These are phyloP conservation scores for Enteromius unitaeniatus DNA, from an alignment of 2,797 vertebrate genomes.

Conservation along the genomic window DNA sequence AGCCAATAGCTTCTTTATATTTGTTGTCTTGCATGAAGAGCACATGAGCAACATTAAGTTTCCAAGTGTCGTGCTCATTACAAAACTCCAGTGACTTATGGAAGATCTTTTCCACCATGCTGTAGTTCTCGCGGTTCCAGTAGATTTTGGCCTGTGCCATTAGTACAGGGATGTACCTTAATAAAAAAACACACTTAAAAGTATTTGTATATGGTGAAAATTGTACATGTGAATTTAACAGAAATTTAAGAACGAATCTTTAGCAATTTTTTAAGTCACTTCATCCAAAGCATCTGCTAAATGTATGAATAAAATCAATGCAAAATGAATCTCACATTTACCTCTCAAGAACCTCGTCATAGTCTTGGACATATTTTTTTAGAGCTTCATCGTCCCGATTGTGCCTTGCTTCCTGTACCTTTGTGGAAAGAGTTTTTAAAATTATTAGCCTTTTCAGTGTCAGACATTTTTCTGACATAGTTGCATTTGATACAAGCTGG, in stretches of 20 bases:
- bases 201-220: neutral
- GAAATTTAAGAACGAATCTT: neutral
- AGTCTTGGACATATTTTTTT: slow-evolving; percentile 86
- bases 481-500: neutral
- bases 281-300: neutral
- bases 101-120: slow-evolving; percentile 96
- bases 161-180: slow-evolving; percentile 88
- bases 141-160: slow-evolving; percentile 98
- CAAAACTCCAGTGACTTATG: slow-evolving; percentile 93
- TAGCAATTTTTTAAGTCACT: neutral
- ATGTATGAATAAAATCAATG: neutral
- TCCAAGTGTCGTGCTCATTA: slow-evolving; percentile 92
- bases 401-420: slow-evolving; percentile 86
- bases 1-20: slow-evolving; percentile 93
- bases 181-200: neutral
- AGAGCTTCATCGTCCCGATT: slow-evolving; percentile 84
- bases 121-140: slow-evolving; percentile 95
- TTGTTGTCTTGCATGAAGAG: slow-evolving; percentile 97
- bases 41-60: slow-evolving; percentile 94
- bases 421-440: slow-evolving; percentile 26
- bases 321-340: slow-evolving; percentile 61
- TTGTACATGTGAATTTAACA: neutral
- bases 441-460: neutral
- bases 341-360: slow-evolving; percentile 89
- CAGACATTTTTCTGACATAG: neutral